phyloP scores from a whole-genome alignment of 1,140 invertebrate genomes.

The Odontomachus brunneus region DNA sequence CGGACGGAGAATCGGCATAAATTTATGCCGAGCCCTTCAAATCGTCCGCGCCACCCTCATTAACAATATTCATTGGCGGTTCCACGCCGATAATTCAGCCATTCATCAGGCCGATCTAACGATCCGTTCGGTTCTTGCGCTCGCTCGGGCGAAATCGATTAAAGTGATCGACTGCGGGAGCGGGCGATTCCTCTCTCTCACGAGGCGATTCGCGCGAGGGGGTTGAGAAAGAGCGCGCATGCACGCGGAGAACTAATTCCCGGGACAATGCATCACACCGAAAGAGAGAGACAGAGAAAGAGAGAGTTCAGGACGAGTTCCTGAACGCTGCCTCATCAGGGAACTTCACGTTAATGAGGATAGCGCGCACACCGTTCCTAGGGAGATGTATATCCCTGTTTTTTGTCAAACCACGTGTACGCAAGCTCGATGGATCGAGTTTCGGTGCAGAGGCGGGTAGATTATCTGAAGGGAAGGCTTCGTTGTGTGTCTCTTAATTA shows the following conservation, averaged over 20 bases:
- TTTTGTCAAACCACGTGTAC: slow-evolving; percentile 33
- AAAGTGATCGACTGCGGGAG: slow-evolving; percentile 77
- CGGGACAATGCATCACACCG: slow-evolving; percentile 73
- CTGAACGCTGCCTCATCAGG: slow-evolving; percentile 65
- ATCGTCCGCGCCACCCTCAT: slow-evolving; percentile 69
- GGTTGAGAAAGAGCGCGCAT: slow-evolving; percentile 37
- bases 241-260: slow-evolving; percentile 70
- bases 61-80: slow-evolving; percentile 78
- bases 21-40: slow-evolving; percentile 63
- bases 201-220: slow-evolving; percentile 52
- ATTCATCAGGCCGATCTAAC: slow-evolving; percentile 77
- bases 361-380: background rate
- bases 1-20: slow-evolving; percentile 52
- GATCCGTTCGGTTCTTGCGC: slow-evolving; percentile 75
- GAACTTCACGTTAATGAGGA: slow-evolving; percentile 64
- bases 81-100: slow-evolving; percentile 75
- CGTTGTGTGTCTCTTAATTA: slow-evolving; percentile 10
- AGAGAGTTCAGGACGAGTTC: slow-evolving; percentile 19
- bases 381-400: slow-evolving; percentile 27
- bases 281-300: too few species aligned
- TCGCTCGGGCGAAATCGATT: slow-evolving; percentile 74
- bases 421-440: background rate
- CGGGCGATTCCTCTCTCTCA: slow-evolving; percentile 28
- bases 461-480: background rate
- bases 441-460: background rate